Percentiles rank a stretch among this genome's conserved stretches.
Evolutionary conservation across 2,888 invertebrate species (phyloP).

Genomic region (Tetragonisca angustula): DNA sequence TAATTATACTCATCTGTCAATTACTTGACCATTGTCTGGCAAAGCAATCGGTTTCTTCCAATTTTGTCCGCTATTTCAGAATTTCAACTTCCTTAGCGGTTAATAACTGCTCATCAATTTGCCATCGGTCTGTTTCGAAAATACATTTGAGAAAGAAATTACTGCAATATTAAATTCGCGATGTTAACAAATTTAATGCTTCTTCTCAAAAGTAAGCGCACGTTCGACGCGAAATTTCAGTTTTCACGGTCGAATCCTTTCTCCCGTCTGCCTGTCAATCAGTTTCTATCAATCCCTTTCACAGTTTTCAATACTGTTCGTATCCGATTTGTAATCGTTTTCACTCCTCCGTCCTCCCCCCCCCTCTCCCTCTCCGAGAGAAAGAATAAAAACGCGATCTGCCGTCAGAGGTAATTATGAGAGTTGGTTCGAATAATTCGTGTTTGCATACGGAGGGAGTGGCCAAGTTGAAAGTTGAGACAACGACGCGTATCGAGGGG

Average conservation of each 20-base stretch:
- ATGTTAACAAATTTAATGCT: too few relatives aligned
- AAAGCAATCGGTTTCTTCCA: neutral
- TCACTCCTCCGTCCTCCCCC: neutral
- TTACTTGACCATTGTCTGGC: neutral
- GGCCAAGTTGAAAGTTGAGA: conserved; percentile 41
- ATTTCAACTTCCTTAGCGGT: too few relatives aligned
- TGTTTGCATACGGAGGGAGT: conserved; percentile 16
- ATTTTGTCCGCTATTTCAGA: too few relatives aligned
- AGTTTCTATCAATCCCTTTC: neutral
- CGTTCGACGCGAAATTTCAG: neutral
- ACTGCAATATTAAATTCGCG: too few relatives aligned
- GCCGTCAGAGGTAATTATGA: conserved; percentile 40
- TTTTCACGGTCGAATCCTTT: neutral
- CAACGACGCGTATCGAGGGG: conserved; percentile 14
- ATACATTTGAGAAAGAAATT: too few relatives aligned
- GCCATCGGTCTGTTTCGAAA: too few relatives aligned
- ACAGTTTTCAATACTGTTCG: too few relatives aligned
- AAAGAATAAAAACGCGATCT: conserved; percentile 9
- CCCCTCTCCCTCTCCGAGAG: too few relatives aligned
- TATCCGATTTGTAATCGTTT: conserved; percentile 13
- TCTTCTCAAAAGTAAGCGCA: too few relatives aligned
- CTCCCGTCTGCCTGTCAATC: neutral
- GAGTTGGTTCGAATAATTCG: conserved; percentile 50
- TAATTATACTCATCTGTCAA: neutral
- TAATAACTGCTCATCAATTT: too few relatives aligned